phyloP scores from a whole-genome alignment of 2,888 invertebrate genomes.

The Eristalinus sepulchralis region DNA sequence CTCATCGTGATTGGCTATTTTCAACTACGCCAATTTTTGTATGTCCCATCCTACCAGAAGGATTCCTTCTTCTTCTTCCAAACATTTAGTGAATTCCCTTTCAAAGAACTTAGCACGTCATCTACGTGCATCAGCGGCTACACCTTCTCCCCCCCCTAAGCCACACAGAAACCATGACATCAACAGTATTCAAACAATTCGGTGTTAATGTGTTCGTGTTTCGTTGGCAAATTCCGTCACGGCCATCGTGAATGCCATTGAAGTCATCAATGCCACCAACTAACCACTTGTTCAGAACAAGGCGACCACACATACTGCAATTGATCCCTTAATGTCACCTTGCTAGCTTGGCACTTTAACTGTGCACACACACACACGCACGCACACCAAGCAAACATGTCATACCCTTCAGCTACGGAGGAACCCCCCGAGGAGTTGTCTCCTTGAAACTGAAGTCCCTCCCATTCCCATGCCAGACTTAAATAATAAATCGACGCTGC shows the following conservation, averaged over 20 bases:
- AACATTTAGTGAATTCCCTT: background rate
- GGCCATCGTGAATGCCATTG: constrained; percentile 35
- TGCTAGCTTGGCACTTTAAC: constrained; percentile 14
- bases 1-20: too few species aligned
- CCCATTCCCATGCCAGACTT: constrained; percentile 23
- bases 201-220: constrained; percentile 10
- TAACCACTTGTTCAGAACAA: background rate
- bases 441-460: constrained; percentile 3
- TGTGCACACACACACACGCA: background rate
- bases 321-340: constrained; percentile 39
- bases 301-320: background rate
- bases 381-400: background rate
- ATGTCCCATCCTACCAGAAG: too few species aligned
- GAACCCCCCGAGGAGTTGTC: constrained; percentile 12
- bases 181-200: background rate
- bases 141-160: background rate
- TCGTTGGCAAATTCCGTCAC: constrained; percentile 19
- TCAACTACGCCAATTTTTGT: too few species aligned
- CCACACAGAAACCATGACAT: background rate
- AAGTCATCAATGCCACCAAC: constrained; percentile 19
- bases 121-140: background rate
- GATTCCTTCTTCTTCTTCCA: background rate
- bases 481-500: constrained; percentile 55
- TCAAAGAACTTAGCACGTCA: background rate
- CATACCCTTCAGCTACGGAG: background rate